A percentile compares a stretch with the other conserved stretches of the same genome.
Evolutionary conservation across 1,140 invertebrate genomes (phyloP).

Genomic region (Pseudomyrmex dendroicus): DNA sequence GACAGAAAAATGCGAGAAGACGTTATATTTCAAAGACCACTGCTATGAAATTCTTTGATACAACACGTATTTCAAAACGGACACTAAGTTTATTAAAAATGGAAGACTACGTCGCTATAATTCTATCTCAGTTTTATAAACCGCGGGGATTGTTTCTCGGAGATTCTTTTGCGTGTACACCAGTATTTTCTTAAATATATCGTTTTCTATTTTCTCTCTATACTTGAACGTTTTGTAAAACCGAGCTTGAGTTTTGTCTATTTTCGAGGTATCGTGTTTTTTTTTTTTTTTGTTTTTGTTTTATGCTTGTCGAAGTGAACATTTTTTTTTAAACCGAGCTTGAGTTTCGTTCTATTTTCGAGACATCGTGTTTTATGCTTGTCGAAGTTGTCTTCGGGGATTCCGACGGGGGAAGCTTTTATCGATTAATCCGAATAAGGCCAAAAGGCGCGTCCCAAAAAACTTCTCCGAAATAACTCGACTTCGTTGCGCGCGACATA

Average conservation of each 20-base stretch:
- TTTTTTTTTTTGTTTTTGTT: too few species aligned
- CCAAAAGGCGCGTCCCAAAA: not conserved
- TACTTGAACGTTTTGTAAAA: not conserved
- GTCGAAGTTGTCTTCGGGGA: not conserved
- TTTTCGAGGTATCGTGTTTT: too few species aligned
- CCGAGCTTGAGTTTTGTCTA: not conserved
- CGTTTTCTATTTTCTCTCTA: too few species aligned
- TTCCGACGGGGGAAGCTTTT: not conserved
- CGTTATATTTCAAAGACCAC: not conserved
- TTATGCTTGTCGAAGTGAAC: too few species aligned
- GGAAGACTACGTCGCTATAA: not conserved
- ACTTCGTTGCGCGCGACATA: slow-evolving; percentile 52
- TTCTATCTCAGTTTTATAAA: slow-evolving; percentile 14
- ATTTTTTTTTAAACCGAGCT: too few species aligned
- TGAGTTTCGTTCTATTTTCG: not conserved
- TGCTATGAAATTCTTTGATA: slow-evolving; percentile 19
- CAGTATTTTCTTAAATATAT: not conserved
- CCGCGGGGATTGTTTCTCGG: not conserved
- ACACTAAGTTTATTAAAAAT: slow-evolving; percentile 3
- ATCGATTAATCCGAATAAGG: slow-evolving; percentile 21
- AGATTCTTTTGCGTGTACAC: not conserved
- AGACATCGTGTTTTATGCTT: not conserved
- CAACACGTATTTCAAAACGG: not conserved
- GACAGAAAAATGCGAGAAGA: not conserved
- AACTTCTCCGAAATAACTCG: slow-evolving; percentile 33